Evolutionary conservation across 2,888 invertebrate genomes (phyloP), one percentile per base, ranked within the genome.

Genomic region (Melinaea menophilus): DNA sequence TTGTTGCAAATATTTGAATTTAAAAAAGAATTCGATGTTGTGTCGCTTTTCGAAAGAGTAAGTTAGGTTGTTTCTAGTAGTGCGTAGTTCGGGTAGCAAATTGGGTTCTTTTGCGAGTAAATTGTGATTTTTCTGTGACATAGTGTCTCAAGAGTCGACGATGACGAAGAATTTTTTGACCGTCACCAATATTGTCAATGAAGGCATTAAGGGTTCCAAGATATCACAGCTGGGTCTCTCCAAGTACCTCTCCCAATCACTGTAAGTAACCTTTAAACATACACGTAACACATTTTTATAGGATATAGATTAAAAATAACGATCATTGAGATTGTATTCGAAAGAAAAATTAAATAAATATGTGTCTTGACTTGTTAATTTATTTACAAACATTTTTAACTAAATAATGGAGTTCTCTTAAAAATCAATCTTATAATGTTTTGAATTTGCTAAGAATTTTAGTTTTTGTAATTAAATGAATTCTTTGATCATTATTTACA

Each of bases 201-300:
- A 94, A 80, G 94, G 95, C 70, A 92, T 95, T 80, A 94, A 94
- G 82, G 94, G 94, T 78, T 94, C 94, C 91, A 94, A 94, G 81
- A 94, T 94, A 74, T 93, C 94, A 73, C 94, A 94, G 86, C 90
- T 94, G 79, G 94, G 95, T 68, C 89, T 95, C 69, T 94, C 95
- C 72, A 93, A 94, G 82, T 95, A 95, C 80, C 92, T 95, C 68
- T 95, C 95, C 58, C 95, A 95, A 81, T 95, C 95, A 86, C 92
- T 95, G 95, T 95, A 91, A 95, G 95, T 94, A 93, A 46, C 12
- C 56, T 51, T 22, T 13, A 9, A 51, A 34, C 34, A 56, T 13
- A 5, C 2, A 61, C 35, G 31, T 56, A 2, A 11, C 33, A 31
- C 2, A 47, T 22, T 34, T 35, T n/a, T 55, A 3, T 46, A 7